Conservation (phyloP, 1,140 invertebrate species). For the Drosophila equinoxialis region DNA sequence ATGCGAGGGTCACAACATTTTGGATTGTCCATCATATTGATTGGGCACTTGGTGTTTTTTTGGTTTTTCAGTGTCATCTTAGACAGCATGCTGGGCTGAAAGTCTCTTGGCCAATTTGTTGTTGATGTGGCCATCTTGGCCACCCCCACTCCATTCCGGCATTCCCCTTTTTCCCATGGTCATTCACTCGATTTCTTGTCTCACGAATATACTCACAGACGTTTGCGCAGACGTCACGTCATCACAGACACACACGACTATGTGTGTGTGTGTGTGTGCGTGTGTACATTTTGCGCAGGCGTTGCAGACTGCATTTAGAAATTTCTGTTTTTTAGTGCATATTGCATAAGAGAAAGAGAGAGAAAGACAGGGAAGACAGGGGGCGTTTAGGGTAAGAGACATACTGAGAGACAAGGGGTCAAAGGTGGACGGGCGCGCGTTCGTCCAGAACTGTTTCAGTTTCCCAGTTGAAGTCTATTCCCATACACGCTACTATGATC, state of each 20-base stretch:
- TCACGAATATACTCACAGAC: slow-evolving; percentile 30
- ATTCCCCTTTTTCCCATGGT: slow-evolving; percentile 31
- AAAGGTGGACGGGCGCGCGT: slow-evolving; percentile 76
- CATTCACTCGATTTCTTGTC: slow-evolving; percentile 60
- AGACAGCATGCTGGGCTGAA: neutral
- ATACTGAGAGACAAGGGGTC: slow-evolving; percentile 45
- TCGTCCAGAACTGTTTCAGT: slow-evolving; percentile 70
- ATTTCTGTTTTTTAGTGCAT: slow-evolving; percentile 66
- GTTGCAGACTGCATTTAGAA: slow-evolving; percentile 69
- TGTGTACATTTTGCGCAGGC: slow-evolving; percentile 62
- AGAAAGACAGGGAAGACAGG: neutral
- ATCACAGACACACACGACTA: neutral
- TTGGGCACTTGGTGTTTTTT: neutral
- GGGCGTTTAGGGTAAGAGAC: slow-evolving; percentile 6
- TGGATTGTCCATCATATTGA: slow-evolving; percentile 12
- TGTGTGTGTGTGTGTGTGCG: slow-evolving; percentile 3
- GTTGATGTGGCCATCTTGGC: slow-evolving; percentile 19
- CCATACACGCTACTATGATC: slow-evolving; percentile 77
- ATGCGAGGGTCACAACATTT: neutral
- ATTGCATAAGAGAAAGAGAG: slow-evolving; percentile 61
- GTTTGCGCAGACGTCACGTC: slow-evolving; percentile 11
- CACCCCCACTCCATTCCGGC: no score
- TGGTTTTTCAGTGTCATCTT: no score
- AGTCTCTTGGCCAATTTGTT: neutral
- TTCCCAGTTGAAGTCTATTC: slow-evolving; percentile 58